Conservation (phyloP, 1,140 invertebrate species). For the Danaus melanippus region DNA sequence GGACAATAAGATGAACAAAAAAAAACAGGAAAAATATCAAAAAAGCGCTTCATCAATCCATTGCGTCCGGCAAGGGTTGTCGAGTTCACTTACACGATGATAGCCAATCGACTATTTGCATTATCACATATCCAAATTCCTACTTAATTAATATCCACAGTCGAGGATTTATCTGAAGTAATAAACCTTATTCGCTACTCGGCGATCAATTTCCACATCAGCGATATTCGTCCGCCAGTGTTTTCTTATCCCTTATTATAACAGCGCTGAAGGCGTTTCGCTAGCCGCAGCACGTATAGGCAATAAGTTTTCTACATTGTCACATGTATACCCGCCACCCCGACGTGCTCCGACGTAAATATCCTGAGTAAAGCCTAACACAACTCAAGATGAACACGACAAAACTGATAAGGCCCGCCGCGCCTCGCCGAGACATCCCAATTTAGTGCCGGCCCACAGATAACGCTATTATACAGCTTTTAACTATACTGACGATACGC, state of each 20-base stretch:
- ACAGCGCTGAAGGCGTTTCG: slow-evolving; percentile 29
- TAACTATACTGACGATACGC: slow-evolving; percentile 68
- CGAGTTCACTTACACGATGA: slow-evolving; percentile 25
- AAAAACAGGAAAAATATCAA: slow-evolving; percentile 55
- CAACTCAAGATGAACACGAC: slow-evolving; percentile 71
- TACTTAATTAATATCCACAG: slow-evolving; percentile 12
- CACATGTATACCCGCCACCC: slow-evolving; percentile 61
- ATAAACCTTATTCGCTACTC: slow-evolving; percentile 15
- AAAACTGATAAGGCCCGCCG: slow-evolving; percentile 64
- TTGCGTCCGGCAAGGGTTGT: slow-evolving; percentile 61
- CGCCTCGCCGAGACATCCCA: slow-evolving; percentile 64
- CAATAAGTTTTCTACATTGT: slow-evolving; percentile 64
- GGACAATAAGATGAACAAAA: slow-evolving; percentile 62
- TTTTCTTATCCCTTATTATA: slow-evolving; percentile 34
- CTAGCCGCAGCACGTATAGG: slow-evolving; percentile 26
- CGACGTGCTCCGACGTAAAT: slow-evolving; percentile 55
- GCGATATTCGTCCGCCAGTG: slow-evolving; percentile 11
- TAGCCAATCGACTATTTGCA: slow-evolving; percentile 16
- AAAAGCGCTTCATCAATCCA: slow-evolving; percentile 68
- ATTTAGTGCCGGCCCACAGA: slow-evolving; percentile 66
- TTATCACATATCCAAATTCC: slow-evolving; percentile 14
- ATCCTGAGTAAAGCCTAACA: slow-evolving; percentile 68
- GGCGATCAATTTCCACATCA: slow-evolving; percentile 11
- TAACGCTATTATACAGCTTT: slow-evolving; percentile 72
- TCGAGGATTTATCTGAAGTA: slow-evolving; percentile 9